Conservation (phyloP, 2,888 invertebrate species). For the Zygothrica quintamaculata region DNA sequence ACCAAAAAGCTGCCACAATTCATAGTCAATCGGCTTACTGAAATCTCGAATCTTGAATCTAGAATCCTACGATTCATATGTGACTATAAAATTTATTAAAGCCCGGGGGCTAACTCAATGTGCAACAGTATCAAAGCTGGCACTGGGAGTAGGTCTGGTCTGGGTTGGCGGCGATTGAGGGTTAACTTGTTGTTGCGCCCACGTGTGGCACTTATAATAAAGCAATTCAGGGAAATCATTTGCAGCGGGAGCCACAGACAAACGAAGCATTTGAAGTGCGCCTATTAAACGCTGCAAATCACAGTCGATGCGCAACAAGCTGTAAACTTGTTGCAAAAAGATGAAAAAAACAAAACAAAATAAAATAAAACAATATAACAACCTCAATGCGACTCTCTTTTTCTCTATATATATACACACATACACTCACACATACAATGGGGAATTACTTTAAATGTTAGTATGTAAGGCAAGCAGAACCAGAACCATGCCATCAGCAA, state of each 20-base stretch:
- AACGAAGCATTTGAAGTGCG: constrained; percentile 68
- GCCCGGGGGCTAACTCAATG: constrained; percentile 62
- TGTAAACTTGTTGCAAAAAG: constrained; percentile 77
- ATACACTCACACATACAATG: constrained; percentile 9
- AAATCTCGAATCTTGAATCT: no score
- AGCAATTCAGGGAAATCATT: constrained; percentile 77
- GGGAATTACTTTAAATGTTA: constrained; percentile 5
- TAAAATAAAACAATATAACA: no score
- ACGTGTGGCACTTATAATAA: constrained; percentile 69
- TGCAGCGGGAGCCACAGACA: constrained; percentile 46
- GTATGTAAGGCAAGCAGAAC: constrained; percentile 41
- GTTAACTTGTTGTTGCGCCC: constrained; percentile 33
- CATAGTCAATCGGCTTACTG: background rate
- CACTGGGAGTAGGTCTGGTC: background rate
- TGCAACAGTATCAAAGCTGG: constrained; percentile 1
- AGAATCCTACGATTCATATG: constrained; percentile 35
- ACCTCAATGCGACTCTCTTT: constrained; percentile 45
- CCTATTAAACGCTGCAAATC: constrained; percentile 74
- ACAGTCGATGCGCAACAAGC: constrained; percentile 74
- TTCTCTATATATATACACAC: constrained; percentile 27
- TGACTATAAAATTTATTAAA: constrained; percentile 78
- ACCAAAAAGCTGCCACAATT: background rate
- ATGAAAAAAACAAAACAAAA: constrained; percentile 54
- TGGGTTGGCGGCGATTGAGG: background rate
- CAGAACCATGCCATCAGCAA: constrained; percentile 49